phyloP scores from a whole-genome alignment of 1,140 invertebrate species.

The Venturia canescens region DNA sequence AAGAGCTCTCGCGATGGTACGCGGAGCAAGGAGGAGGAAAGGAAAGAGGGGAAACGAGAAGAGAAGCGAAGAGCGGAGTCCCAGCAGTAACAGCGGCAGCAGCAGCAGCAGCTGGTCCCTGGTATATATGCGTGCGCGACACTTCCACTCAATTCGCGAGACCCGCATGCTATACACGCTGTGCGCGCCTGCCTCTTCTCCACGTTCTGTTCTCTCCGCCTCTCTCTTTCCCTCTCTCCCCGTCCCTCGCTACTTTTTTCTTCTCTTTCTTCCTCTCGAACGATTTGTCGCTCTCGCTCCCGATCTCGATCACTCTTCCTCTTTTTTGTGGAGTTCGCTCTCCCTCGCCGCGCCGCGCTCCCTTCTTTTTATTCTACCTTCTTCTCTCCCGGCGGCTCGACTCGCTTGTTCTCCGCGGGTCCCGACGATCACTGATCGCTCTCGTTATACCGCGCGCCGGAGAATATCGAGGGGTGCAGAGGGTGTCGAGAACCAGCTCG shows the following conservation, averaged over 20 bases:
- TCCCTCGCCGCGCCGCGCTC: background rate
- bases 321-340: too few relatives aligned
- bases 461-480: constrained; percentile 49
- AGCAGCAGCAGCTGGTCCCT: constrained; percentile 68
- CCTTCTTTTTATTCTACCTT: too few relatives aligned
- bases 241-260: constrained; percentile 25
- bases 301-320: too few relatives aligned
- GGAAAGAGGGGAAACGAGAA: constrained; percentile 22
- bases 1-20: constrained; percentile 17
- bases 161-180: constrained; percentile 66
- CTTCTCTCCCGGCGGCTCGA: background rate
- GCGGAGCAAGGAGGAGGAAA: background rate
- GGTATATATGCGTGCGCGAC: constrained; percentile 64
- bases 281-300: background rate
- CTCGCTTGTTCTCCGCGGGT: constrained; percentile 7
- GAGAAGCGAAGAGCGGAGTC: constrained; percentile 33
- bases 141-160: constrained; percentile 67
- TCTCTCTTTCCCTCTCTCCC: constrained; percentile 21
- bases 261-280: constrained; percentile 36
- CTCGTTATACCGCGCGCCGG: constrained; percentile 52
- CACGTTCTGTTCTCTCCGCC: constrained; percentile 1
- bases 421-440: constrained; percentile 29
- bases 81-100: constrained; percentile 44
- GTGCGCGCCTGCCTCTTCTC: constrained; percentile 25
- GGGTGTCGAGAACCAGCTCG: constrained; percentile 39